A percentile compares a stretch with the other conserved stretches of the same genome.
Conservation (phyloP, 2,888 invertebrate genomes). For the Archips crataeganus region DNA sequence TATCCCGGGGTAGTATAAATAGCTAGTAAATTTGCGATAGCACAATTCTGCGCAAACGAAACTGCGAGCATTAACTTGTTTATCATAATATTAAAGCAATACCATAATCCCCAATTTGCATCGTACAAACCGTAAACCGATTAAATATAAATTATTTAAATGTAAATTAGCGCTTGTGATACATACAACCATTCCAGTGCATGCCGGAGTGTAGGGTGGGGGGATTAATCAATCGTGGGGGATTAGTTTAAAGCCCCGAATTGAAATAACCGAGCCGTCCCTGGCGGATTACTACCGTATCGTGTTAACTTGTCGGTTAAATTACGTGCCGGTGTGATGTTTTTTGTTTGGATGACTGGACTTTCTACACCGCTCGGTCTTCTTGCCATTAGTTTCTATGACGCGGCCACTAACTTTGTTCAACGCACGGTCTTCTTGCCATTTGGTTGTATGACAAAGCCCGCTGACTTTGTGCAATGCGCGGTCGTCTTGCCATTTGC, state of each 20-base stretch:
- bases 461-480: too few species aligned
- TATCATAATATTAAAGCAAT: background rate
- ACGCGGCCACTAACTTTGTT: too few species aligned
- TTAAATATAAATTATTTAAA: slow-evolving; percentile 15
- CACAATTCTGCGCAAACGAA: too few species aligned
- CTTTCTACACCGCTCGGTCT: too few species aligned
- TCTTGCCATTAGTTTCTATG: too few species aligned
- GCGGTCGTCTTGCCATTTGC: too few species aligned
- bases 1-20: too few species aligned
- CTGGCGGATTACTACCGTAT: slow-evolving; percentile 61
- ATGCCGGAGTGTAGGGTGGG: slow-evolving; percentile 22
- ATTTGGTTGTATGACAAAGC: too few species aligned
- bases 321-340: slow-evolving; percentile 9
- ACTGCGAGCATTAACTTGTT: too few species aligned
- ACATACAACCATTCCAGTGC: slow-evolving; percentile 28
- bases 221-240: slow-evolving; percentile 40
- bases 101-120: background rate
- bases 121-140: background rate
- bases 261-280: slow-evolving; percentile 54
- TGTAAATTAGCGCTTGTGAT: slow-evolving; percentile 29
- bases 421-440: too few species aligned
- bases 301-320: slow-evolving; percentile 33
- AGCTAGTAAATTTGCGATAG: too few species aligned
- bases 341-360: background rate
- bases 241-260: slow-evolving; percentile 57